Evolutionary conservation across 1,140 invertebrate species (phyloP), one percentile per base, ranked within the genome.

Genomic region (Drosophila kohkoa): DNA sequence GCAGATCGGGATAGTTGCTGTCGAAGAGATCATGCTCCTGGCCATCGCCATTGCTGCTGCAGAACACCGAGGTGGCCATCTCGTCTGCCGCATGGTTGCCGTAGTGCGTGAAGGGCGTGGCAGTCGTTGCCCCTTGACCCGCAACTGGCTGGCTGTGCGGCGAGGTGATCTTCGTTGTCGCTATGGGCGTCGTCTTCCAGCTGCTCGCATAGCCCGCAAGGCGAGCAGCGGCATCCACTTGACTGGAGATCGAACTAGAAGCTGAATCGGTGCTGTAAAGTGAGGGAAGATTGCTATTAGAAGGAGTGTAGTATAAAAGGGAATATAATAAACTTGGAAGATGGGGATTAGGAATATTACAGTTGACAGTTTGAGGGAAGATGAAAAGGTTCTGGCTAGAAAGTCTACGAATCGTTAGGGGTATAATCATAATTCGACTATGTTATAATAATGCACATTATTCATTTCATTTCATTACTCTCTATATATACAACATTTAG

Each of bases 1-100:
- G 93, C 10, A 96, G 93, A 81, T 96, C 95, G 0, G 95, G 95
- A 71, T 95, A 95, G 72, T 95, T 94, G 82, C 94, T 93, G 88
- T 95, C 93, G 77, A 94, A 93, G 32, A 94, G 88, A 93, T 95
- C 93, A 83, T 93, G 94, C 88, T 93, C 94, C 46, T 93, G 93
- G 8, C 91, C 93, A 38, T 93, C 93, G 25, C 79, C 65, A 5
- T 78, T 80, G 68, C 90, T 93, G 73, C 81, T 85, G 66, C 77
- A 89, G 67, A 93, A 91, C 4, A 92, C 83, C 4, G 90, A 92
- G 1, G 90, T 91, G 65, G 85, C 88, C 73, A 92, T 79, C 69
- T 88, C 83, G 20, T 81, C 85, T 13, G 81, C 88, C 49, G 79
- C 32, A 32, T 64, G 85, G 38, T 79, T 89, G 46, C 76, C 73